A percentile compares a stretch with the other conserved stretches of the same genome.
Evolutionary conservation across 2,113 vertebrate genomes (phyloP).

Genomic region (Pygoscelis antarcticus): DNA sequence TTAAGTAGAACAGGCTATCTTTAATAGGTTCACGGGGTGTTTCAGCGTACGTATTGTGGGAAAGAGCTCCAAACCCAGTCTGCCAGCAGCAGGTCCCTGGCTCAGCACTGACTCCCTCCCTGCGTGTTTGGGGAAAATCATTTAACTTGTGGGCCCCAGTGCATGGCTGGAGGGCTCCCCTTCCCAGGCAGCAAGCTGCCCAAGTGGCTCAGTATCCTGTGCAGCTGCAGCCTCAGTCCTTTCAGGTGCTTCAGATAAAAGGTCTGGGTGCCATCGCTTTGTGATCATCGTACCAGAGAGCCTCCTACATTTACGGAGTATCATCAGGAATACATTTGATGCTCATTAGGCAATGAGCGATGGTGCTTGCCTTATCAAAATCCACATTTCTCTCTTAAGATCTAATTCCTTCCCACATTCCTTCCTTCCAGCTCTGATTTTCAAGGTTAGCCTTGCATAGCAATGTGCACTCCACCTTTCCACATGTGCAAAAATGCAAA

Average conservation of each 20-base stretch:
- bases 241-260: not conserved
- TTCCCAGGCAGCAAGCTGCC: not conserved
- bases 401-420: not conserved
- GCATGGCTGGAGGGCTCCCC: fast-evolving
- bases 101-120: not conserved
- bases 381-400: not conserved
- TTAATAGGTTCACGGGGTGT: not conserved
- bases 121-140: not conserved
- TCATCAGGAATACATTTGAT: not conserved
- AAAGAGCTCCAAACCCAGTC: not conserved
- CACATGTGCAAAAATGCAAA: not conserved
- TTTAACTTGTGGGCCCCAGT: not conserved
- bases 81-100: not conserved
- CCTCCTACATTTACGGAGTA: fast-evolving
- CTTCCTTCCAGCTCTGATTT: not conserved
- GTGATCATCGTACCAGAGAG: not conserved
- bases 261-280: fast-evolving
- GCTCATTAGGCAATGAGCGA: not conserved
- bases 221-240: not conserved
- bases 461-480: not conserved
- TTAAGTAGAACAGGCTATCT: not conserved
- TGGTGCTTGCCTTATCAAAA: not conserved
- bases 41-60: not conserved
- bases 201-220: not conserved
- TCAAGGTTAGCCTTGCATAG: not conserved